Evolutionary conservation across 1,140 invertebrate genomes (phyloP).

Genomic region (Panagrolaimus sp.): DNA sequence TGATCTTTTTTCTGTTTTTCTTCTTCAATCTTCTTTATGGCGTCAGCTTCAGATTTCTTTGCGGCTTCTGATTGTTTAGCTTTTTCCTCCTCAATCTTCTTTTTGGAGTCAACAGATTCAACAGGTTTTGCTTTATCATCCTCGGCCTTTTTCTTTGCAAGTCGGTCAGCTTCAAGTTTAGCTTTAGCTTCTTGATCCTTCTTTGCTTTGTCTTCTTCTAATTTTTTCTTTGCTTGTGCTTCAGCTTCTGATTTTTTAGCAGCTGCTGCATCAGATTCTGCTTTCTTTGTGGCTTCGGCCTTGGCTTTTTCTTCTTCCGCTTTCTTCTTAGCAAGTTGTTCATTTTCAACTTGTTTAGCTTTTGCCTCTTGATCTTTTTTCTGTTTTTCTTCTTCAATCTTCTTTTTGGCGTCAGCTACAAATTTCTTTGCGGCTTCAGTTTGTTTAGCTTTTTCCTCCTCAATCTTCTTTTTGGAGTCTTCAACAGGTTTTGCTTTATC

Average conservation of each 20-base stretch:
- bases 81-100: background rate
- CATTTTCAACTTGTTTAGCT: background rate
- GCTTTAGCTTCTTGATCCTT: background rate
- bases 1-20: background rate
- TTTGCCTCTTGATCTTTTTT: background rate
- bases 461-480: slow-evolving; percentile 1
- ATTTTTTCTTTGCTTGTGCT: background rate
- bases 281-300: background rate
- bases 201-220: background rate
- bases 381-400: background rate
- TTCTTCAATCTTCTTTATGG: background rate
- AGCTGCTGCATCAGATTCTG: background rate
- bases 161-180: background rate
- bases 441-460: background rate
- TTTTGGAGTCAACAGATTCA: too few relatives aligned
- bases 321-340: background rate
- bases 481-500: slow-evolving; percentile 6
- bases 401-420: background rate
- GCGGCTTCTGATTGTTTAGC: background rate
- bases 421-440: slow-evolving; percentile 1
- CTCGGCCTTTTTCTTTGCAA: background rate
- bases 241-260: background rate
- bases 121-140: background rate
- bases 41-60: background rate
- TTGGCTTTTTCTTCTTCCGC: background rate